Evolutionary conservation across 2,888 invertebrate species (phyloP).

Genomic region (Cephus sareptanus): DNA sequence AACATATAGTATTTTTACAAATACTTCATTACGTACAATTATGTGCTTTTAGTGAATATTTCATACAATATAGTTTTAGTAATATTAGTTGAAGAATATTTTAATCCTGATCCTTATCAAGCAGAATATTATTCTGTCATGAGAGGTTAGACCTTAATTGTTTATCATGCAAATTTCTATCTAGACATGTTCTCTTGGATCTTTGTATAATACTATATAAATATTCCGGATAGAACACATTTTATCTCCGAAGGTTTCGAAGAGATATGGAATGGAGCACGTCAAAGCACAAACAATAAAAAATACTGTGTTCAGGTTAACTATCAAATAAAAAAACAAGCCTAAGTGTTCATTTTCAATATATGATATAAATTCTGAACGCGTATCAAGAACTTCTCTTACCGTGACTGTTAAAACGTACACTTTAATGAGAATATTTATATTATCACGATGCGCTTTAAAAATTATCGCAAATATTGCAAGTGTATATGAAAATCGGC

Average conservation of each 20-base stretch:
- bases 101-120: background rate
- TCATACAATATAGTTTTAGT: background rate
- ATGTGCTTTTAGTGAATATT: background rate
- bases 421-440: background rate
- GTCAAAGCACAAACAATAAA: background rate
- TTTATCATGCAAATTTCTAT: background rate
- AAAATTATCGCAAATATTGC: slow-evolving; percentile 3
- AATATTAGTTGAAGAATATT: background rate
- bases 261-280: background rate
- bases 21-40: background rate
- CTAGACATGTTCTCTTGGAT: background rate
- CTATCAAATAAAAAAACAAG: slow-evolving; percentile 4
- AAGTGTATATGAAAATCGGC: slow-evolving; percentile 10
- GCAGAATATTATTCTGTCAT: background rate
- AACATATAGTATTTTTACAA: background rate
- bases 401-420: background rate
- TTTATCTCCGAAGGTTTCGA: background rate
- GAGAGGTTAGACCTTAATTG: background rate
- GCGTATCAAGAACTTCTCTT: background rate
- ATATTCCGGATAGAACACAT: background rate
- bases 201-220: background rate
- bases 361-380: background rate
- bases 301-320: slow-evolving; percentile 13
- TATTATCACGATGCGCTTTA: background rate
- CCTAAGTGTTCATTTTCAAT: background rate